Evolutionary conservation across 1,140 invertebrate species (phyloP).

Genomic region (Lutraria rhynchaena): DNA sequence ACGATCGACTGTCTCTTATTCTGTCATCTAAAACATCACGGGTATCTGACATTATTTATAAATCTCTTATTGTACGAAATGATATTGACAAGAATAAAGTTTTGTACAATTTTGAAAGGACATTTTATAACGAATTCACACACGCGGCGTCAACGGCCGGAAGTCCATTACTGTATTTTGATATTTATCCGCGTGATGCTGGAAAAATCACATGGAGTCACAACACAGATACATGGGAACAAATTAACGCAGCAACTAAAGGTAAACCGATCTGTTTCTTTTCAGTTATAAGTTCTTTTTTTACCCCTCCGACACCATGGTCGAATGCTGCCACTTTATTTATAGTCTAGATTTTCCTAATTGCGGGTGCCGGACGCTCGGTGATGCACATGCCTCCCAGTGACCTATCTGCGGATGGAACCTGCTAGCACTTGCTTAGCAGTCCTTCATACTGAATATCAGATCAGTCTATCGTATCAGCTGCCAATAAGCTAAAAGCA

Average conservation of each 20-base stretch:
- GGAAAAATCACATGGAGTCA: slow-evolving; percentile 49
- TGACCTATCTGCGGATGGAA: too few species aligned
- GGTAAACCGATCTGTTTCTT: too few species aligned
- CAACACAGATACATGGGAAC: slow-evolving; percentile 49
- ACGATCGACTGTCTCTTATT: background rate
- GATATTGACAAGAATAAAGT: slow-evolving; percentile 37
- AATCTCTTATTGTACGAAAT: slow-evolving; percentile 27
- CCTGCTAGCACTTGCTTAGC: too few species aligned
- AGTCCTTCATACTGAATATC: too few species aligned
- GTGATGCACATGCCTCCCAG: too few species aligned
- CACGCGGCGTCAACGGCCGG: slow-evolving; percentile 18
- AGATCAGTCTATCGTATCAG: background rate
- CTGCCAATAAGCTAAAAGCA: background rate
- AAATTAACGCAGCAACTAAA: slow-evolving; percentile 17
- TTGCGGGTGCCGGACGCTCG: too few species aligned
- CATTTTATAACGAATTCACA: background rate
- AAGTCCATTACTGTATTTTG: slow-evolving; percentile 46
- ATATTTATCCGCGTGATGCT: slow-evolving; percentile 46
- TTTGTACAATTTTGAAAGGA: slow-evolving; percentile 17
- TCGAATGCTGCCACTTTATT: background rate
- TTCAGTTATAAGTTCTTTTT: background rate
- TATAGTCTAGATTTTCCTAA: too few species aligned
- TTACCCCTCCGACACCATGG: background rate
- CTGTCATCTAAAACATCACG: background rate
- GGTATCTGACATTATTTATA: background rate